Evolutionary conservation across 2,113 vertebrate genomes (phyloP).

Genomic region (Riparia riparia): DNA sequence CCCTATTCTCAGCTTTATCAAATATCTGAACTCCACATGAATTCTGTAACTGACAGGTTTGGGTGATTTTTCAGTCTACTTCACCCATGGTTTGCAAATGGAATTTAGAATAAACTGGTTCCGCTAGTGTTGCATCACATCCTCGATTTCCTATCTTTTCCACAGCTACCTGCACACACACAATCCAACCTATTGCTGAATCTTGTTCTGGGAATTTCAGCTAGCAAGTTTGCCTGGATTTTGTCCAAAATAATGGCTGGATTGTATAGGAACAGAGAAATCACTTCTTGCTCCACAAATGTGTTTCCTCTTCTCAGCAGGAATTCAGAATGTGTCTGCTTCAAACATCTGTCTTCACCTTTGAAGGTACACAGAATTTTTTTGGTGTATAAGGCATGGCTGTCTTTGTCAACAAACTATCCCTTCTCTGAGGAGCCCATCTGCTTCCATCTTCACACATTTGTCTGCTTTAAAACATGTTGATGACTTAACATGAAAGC

Average conservation of each 20-base stretch:
- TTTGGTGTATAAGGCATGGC: not conserved
- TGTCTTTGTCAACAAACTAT: not conserved
- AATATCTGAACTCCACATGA: not conserved
- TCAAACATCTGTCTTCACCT: not conserved
- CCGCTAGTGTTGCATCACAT: not conserved
- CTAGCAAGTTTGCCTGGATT: not conserved
- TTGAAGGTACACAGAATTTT: not conserved
- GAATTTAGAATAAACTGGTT: not conserved
- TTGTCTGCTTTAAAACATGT: not conserved
- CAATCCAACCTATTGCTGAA: not conserved
- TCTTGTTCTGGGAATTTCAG: not conserved
- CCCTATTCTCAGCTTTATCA: not conserved
- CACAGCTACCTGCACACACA: accelerated
- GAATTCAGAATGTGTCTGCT: not conserved
- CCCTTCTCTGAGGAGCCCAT: not conserved
- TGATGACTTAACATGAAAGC: not conserved
- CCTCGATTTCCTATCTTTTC: not conserved
- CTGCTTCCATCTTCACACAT: not conserved
- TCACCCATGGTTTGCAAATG: not conserved
- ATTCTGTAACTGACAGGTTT: not conserved
- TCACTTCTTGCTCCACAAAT: not conserved
- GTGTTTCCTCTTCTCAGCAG: not conserved
- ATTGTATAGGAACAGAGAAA: not conserved
- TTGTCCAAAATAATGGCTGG: not conserved
- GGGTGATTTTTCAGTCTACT: not conserved